Base-by-base conservation (phyloP, 2,113 vertebrate genomes). In the Gila orcuttii region DNA sequence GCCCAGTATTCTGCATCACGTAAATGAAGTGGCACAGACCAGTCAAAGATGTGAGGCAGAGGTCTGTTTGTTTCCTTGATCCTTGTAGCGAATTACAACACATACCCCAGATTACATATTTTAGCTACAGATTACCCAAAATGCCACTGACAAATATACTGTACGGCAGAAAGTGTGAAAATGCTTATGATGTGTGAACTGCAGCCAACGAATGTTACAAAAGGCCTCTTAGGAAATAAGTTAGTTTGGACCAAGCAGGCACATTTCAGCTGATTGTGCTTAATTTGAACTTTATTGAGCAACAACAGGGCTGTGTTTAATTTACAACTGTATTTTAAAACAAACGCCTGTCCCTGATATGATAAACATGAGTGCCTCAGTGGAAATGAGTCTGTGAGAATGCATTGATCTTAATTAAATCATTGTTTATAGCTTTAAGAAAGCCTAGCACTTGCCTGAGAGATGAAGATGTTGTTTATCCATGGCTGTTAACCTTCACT, bases 371-470 rank as follows among this genome's bases (percentile, higher is more conserved):
- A 80, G 69, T 59, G 36, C 28, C 33, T 62, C 25, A 45, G 57
- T 50, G 50, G 28, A 82, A 82, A 55, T 33, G 69, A 60, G 52
- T 79, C 23, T 13, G 36, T 33, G 8, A 59, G 71, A 84, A 76
- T n/a, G 59, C 79, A 81, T 68, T 85, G 87, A 88, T 88, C 83
- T 76, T 85, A 85, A 88, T 88, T 88, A 76, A 57, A 88, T 82
- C 45, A n/a, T 17, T 79, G 45, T 79, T 80, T 60, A 59, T 23
- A 23, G 77, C 60, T 71, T 76, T 33, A 31, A 45, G 50, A 83
- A 15, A 12, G 13, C 13, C 62, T 28, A 8, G 25, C 31, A 28
- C 28, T 47, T 85, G 19, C 19, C 66, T 36, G 47, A 66, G 10
- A 85, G 69, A 28, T 66, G 68, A 81, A 36, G 25, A 21, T 52